These are phyloP conservation scores for Psilopsiagon aymara DNA, from an alignment of 2,113 vertebrate genomes.

Conservation along the genomic window DNA sequence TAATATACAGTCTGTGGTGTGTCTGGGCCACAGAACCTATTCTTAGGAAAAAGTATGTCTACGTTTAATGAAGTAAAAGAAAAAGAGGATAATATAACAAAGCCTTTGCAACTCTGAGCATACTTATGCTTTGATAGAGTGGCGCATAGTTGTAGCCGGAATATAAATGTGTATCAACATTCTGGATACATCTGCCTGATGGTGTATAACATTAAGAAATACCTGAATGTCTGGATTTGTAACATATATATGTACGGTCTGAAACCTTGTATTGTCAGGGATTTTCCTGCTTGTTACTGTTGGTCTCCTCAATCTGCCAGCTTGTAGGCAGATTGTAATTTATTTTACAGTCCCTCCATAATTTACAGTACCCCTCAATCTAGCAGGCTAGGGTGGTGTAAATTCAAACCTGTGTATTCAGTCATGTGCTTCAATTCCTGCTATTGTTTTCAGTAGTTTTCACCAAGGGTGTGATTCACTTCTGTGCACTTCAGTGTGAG, in stretches of 20 bases:
- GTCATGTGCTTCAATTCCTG: slow-evolving; percentile 40
- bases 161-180: rapidly evolving
- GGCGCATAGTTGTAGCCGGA: neutral
- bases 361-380: neutral
- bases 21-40: neutral
- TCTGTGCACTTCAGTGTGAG: neutral
- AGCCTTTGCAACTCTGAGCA: neutral
- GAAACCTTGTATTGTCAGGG: neutral
- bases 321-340: neutral
- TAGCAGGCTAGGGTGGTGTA: neutral
- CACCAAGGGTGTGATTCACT: slow-evolving; percentile 15
- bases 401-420: neutral
- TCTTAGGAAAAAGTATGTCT: neutral
- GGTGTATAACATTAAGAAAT: neutral
- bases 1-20: neutral
- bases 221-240: neutral
- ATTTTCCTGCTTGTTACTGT: neutral
- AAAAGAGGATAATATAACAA: neutral
- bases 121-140: neutral
- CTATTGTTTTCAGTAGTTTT: slow-evolving; percentile 47
- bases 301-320: neutral
- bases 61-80: neutral
- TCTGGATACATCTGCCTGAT: neutral
- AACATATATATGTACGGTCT: rapidly evolving
- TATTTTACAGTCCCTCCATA: neutral